Conservation (phyloP, 2,113 vertebrate genomes). For the Etheostoma cragini region DNA sequence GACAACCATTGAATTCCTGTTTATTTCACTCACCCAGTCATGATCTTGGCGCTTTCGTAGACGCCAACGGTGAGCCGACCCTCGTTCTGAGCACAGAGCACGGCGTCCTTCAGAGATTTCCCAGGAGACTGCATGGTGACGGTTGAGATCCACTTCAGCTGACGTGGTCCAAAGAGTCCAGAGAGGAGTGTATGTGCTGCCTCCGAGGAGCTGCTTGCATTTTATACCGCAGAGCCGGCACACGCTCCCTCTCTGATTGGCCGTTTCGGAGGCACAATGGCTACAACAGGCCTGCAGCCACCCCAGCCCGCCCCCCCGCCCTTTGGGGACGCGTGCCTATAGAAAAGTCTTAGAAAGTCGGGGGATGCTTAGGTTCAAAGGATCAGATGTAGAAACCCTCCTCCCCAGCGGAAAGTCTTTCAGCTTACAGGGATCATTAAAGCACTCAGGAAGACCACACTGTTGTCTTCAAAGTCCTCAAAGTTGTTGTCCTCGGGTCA, state of each 20-base stretch:
- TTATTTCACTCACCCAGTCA: slow-evolving; percentile 91
- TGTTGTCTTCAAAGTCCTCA: slow-evolving; percentile 10
- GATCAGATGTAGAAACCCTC: slow-evolving; percentile 65
- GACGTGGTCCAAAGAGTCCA: slow-evolving; percentile 23
- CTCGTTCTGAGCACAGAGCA: slow-evolving; percentile 89
- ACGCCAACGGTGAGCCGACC: slow-evolving; percentile 92
- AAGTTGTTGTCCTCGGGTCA: slow-evolving; percentile 4
- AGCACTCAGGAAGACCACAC: slow-evolving; percentile 47
- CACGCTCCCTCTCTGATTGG: slow-evolving; percentile 80
- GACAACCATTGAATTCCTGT: background rate
- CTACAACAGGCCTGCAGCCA: slow-evolving; percentile 42
- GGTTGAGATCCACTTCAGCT: slow-evolving; percentile 4
- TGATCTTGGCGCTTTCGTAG: slow-evolving; percentile 95
- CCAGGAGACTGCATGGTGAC: slow-evolving; percentile 88
- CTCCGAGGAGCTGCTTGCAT: slow-evolving; percentile 25
- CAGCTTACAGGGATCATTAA: slow-evolving; percentile 37
- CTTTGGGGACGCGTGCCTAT: slow-evolving; percentile 75
- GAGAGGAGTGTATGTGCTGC: slow-evolving; percentile 44
- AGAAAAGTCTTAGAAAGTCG: slow-evolving; percentile 68
- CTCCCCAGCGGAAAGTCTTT: slow-evolving; percentile 64
- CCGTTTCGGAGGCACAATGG: slow-evolving; percentile 61
- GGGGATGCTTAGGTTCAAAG: slow-evolving; percentile 60
- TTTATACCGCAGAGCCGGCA: slow-evolving; percentile 77
- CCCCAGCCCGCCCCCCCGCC: slow-evolving; percentile 35
- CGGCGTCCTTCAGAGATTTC: slow-evolving; percentile 90